phyloP scores from a whole-genome alignment of 1,140 invertebrate species.

The Daktulosphaira vitifoliae region DNA sequence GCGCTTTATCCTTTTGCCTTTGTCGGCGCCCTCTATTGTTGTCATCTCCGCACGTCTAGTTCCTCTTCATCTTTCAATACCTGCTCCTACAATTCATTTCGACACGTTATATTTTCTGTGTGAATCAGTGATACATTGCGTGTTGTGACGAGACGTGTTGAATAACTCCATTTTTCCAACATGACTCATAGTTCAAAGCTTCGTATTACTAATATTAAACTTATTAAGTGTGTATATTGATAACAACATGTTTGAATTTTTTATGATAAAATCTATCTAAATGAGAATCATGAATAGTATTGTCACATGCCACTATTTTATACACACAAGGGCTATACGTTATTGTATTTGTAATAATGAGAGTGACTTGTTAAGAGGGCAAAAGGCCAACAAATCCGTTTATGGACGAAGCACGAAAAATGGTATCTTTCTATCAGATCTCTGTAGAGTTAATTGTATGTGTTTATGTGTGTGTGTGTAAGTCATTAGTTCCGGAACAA shows the following conservation, averaged over 20 bases:
- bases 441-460: not conserved
- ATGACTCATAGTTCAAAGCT: too few species aligned
- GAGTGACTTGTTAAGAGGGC: conserved; percentile 27
- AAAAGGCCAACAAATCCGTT: conserved; percentile 25
- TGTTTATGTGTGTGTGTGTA: not conserved
- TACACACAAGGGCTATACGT: not conserved
- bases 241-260: too few species aligned
- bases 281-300: conserved; percentile 16
- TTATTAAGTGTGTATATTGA: too few species aligned
- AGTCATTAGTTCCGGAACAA: conserved; percentile 26
- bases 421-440: conserved; percentile 26
- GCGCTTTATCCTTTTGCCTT: conserved; percentile 15
- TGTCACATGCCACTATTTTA: not conserved
- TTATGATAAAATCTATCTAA: conserved; percentile 4
- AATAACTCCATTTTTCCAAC: too few species aligned
- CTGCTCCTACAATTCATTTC: too few species aligned
- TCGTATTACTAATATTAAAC: too few species aligned
- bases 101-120: too few species aligned
- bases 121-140: too few species aligned
- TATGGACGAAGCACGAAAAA: conserved; percentile 31
- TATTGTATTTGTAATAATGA: conserved; percentile 17
- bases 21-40: conserved; percentile 21
- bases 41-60: not conserved
- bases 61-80: too few species aligned
- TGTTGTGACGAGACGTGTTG: too few species aligned